These are phyloP conservation scores for Notospermus geniculatus DNA, from an alignment of 1,140 invertebrate species.

Conservation along the genomic window DNA sequence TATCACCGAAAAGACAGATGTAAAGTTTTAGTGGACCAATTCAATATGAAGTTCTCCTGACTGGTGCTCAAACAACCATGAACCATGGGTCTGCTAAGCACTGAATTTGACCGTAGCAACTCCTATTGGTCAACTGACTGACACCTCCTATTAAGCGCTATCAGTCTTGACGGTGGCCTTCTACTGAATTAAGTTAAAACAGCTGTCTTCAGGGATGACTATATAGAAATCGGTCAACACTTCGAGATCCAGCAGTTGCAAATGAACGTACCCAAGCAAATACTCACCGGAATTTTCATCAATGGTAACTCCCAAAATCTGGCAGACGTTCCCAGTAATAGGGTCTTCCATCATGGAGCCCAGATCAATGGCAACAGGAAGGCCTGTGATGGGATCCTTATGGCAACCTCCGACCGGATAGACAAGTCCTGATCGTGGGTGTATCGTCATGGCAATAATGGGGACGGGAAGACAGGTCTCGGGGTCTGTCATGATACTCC, in stretches of 20 bases:
- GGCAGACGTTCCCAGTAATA: conserved; percentile 37
- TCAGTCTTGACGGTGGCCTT: no score
- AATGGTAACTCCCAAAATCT: conserved; percentile 41
- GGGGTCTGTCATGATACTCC: conserved; percentile 42
- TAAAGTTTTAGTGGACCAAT: no score
- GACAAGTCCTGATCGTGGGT: conserved; percentile 43
- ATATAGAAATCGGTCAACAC: conserved; percentile 41
- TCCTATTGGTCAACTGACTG: no score
- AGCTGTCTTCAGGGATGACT: conserved; percentile 37
- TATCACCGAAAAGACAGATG: no score
- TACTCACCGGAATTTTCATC: conserved; percentile 40
- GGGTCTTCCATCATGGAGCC: conserved; percentile 50
- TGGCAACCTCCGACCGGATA: conserved; percentile 48
- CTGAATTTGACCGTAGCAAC: no score
- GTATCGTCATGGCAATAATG: conserved; percentile 47
- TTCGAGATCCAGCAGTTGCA: conserved; percentile 18
- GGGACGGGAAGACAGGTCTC: conserved; percentile 45
- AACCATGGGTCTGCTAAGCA: no score
- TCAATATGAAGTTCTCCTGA: no score
- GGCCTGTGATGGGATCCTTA: conserved; percentile 45
- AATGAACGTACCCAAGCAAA: conserved; percentile 38
- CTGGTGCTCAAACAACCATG: no score
- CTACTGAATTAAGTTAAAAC: no score
- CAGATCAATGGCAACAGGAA: conserved; percentile 46
- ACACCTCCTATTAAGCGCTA: no score